These are phyloP conservation scores for Capromys pilorides DNA, from an alignment of 2,797 vertebrate species.

Conservation along the genomic window DNA sequence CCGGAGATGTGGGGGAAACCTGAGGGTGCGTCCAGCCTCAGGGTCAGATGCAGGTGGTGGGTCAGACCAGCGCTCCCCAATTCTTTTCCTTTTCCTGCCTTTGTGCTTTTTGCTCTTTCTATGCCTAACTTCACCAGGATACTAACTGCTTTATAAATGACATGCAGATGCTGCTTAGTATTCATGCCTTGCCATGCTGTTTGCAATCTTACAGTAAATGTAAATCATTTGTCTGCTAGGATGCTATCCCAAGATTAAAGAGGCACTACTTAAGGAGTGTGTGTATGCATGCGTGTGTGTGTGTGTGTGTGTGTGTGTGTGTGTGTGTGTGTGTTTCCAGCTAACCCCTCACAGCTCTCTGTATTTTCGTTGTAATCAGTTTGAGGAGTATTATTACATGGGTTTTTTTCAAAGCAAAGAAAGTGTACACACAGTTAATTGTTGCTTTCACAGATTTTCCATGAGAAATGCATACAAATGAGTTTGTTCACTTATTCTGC, in stretches of 20 bases:
- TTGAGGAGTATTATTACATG: slow-evolving; percentile 59
- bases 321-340: slow-evolving; percentile 5
- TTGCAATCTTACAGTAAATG: slow-evolving; percentile 43
- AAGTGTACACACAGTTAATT: background rate
- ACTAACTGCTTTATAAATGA: slow-evolving; percentile 61
- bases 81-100: slow-evolving; percentile 19
- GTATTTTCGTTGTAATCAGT: slow-evolving; percentile 46
- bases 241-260: slow-evolving; percentile 46
- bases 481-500: slow-evolving; percentile 39
- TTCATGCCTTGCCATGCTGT: slow-evolving; percentile 54
- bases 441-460: slow-evolving; percentile 44
- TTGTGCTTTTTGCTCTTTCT: background rate
- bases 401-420: slow-evolving; percentile 51
- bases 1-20: background rate
- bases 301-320: background rate
- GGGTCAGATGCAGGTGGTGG: background rate
- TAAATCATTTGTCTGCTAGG: slow-evolving; percentile 64
- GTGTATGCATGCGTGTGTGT: background rate
- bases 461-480: slow-evolving; percentile 41
- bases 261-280: slow-evolving; percentile 24
- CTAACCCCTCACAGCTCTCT: slow-evolving; percentile 54
- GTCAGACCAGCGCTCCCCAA: background rate
- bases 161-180: slow-evolving; percentile 52
- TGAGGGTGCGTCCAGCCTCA: background rate
- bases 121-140: slow-evolving; percentile 48